Conservation (phyloP, 2,888 invertebrate species). For the Sussaba pulchella region DNA sequence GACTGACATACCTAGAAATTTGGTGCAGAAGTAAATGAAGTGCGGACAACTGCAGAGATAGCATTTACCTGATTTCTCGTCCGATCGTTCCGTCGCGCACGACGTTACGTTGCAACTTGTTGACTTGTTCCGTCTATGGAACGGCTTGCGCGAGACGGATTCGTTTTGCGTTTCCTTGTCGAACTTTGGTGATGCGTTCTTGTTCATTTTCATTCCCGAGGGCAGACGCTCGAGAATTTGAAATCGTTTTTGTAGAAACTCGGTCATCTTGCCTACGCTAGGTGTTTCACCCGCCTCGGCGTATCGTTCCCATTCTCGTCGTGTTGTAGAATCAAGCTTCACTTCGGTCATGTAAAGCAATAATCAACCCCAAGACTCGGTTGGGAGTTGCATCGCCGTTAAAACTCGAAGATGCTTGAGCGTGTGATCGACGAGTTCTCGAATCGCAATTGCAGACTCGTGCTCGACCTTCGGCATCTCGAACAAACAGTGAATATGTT, state of each 20-base stretch:
- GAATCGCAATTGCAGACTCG: conserved; percentile 57
- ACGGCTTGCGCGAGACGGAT: conserved; percentile 15
- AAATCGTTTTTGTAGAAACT: conserved; percentile 33
- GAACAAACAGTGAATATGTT: conserved; percentile 22
- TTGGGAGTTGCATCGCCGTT: conserved; percentile 54
- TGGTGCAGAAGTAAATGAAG: conserved; percentile 49
- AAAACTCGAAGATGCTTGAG: conserved; percentile 51
- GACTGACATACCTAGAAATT: conserved; percentile 52
- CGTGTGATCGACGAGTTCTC: conserved; percentile 49
- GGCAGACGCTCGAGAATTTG: conserved; percentile 32
- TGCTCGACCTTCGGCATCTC: conserved; percentile 34
- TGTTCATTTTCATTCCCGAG: conserved; percentile 23
- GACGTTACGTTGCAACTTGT: conserved; percentile 14
- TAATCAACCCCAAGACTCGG: conserved; percentile 62
- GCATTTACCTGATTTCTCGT: conserved; percentile 36
- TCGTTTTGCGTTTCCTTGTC: background rate
- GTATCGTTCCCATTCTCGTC: conserved; percentile 63
- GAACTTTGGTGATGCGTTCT: conserved; percentile 37
- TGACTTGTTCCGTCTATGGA: conserved; percentile 12
- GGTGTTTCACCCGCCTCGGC: conserved; percentile 34
- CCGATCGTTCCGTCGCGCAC: conserved; percentile 6
- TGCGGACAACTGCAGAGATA: conserved; percentile 58
- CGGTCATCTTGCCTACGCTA: conserved; percentile 19
- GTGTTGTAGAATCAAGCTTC: conserved; percentile 59
- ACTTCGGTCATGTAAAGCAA: conserved; percentile 59